Percentiles rank a stretch among this genome's conserved stretches.
Evolutionary conservation across 2,113 vertebrate species (phyloP).

Genomic region (Eonycteris spelaea): DNA sequence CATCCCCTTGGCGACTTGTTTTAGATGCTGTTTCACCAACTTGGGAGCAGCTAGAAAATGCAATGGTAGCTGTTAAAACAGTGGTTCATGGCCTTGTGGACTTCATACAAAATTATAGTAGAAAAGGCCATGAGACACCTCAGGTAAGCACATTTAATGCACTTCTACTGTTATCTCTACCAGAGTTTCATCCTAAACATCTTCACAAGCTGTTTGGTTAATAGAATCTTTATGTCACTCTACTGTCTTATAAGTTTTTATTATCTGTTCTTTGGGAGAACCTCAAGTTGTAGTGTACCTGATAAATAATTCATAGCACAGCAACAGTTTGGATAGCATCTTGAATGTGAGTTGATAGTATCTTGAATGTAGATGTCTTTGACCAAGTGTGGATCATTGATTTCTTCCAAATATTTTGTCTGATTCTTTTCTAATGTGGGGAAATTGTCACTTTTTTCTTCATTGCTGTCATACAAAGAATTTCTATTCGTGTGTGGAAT

Average conservation of each 20-base stretch:
- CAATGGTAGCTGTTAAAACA: constrained; percentile 94
- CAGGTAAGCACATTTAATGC: constrained; percentile 84
- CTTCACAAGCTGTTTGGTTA: constrained; percentile 6
- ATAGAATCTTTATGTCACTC: background rate
- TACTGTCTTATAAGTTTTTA: background rate
- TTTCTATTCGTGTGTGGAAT: constrained; percentile 18
- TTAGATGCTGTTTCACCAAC: constrained; percentile 91
- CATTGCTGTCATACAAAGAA: background rate
- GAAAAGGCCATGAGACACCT: constrained; percentile 94
- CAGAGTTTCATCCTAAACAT: background rate
- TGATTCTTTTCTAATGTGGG: constrained; percentile 6
- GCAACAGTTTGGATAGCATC: background rate
- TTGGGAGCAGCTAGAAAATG: constrained; percentile 95
- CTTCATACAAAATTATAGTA: constrained; percentile 97
- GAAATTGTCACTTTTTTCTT: constrained; percentile 22
- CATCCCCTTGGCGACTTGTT: constrained; percentile 53
- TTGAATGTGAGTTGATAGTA: background rate
- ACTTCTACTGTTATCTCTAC: background rate
- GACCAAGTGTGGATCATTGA: background rate
- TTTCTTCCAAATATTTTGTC: constrained; percentile 20
- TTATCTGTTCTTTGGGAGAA: background rate
- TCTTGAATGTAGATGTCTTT: constrained; percentile 15
- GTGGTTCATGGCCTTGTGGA: constrained; percentile 96
- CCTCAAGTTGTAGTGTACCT: background rate
- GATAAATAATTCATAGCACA: background rate